Conservation (phyloP, 2,888 invertebrate genomes). For the Coenonympha glycerion region DNA sequence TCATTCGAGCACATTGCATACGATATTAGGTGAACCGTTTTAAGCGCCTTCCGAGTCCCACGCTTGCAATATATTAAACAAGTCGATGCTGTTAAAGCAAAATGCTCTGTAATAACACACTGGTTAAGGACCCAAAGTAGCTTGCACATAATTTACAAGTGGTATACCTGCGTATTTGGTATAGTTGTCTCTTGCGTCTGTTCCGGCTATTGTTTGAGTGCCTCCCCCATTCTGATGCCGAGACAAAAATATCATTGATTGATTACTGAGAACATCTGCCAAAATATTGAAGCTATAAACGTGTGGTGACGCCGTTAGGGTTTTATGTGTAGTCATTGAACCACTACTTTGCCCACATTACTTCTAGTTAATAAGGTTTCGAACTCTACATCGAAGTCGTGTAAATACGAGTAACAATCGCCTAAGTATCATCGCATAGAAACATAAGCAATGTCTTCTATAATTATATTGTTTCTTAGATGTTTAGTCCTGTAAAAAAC, state of each 20-base stretch:
- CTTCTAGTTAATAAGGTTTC: background rate
- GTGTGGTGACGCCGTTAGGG: background rate
- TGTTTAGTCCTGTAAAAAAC: too few species aligned
- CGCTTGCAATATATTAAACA: conserved; percentile 2
- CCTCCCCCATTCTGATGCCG: conserved; percentile 11
- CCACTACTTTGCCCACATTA: too few species aligned
- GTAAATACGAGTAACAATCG: background rate
- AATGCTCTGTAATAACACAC: background rate
- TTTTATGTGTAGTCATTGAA: background rate
- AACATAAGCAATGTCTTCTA: too few species aligned
- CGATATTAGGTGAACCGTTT: conserved; percentile 21
- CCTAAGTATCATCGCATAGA: too few species aligned
- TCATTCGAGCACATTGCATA: conserved; percentile 23
- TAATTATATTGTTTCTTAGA: too few species aligned
- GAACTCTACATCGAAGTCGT: background rate
- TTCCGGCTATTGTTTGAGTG: conserved; percentile 26
- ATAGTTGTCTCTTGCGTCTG: conserved; percentile 14
- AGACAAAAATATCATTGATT: conserved; percentile 21
- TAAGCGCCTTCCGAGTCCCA: conserved; percentile 11
- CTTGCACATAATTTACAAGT: conserved; percentile 5
- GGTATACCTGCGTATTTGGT: conserved; percentile 2
- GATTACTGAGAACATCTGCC: conserved; percentile 23
- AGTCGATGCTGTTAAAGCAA: conserved; percentile 2
- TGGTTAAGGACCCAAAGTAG: conserved; percentile 1
- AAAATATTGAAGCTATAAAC: conserved; percentile 9